Base-by-base conservation (phyloP, 2,113 vertebrate genomes). In the Rynchops niger region DNA sequence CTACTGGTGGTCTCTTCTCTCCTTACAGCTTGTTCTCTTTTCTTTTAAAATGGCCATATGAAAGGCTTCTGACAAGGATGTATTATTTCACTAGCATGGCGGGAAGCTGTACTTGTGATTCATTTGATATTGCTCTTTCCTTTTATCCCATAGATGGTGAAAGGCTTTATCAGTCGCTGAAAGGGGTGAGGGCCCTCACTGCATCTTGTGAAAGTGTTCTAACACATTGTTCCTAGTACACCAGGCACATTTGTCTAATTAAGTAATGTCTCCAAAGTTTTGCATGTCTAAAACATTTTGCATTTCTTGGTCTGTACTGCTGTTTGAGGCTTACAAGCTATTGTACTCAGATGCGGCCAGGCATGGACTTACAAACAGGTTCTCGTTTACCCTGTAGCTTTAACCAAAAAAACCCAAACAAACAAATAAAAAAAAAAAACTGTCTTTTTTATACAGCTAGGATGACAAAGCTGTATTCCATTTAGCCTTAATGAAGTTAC, bases 51-150 rank as follows among this genome's bases (percentile, higher is more conserved):
- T 79, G 74, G 15, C 40, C 17, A 0, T 34, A 59, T 80, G 56
- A 94, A 96, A 97, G 72, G 30, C 61, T 95, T 91, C 69, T 90
- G 62, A 69, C 52, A 91, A 93, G 66, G 42, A 71, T 59, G n/a
- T 82, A 82, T 50, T 90, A 40, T 85, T 93, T 92, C 69, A 63
- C 30, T 79, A 15, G 67, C n/a, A 1, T 88, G 86, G 65, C 80
- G 95, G 76, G 88, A 93, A 92, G 50, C 69, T 84, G 52, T 59
- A 42, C 42, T 88, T 83, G 55, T 86, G 65, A 86, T 83, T 90
- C 72, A 38, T 86, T 95, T 74, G 47, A 53, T 95, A 81, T 11
- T 78, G 15, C 79, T 63, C 59, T 80, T 93, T 61, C 12, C 32
- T 91, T 97, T 96, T 86, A 65, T 88, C 76, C 69, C 5, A 0